These are phyloP conservation scores for Todiramphus saurophagus DNA, from an alignment of 2,113 vertebrate species.

Conservation along the genomic window DNA sequence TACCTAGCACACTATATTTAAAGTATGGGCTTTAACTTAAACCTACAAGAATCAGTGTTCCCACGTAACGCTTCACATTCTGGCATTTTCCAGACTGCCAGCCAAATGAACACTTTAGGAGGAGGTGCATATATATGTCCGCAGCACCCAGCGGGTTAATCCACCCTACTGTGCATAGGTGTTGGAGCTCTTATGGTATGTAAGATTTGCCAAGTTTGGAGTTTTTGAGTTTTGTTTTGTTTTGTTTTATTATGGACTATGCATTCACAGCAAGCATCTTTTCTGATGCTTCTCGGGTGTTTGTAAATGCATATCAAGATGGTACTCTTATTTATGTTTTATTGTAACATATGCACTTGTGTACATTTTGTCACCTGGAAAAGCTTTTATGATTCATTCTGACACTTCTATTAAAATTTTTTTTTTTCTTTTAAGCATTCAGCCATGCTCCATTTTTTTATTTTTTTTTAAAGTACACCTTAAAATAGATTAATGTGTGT, in stretches of 20 bases:
- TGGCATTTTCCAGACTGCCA: conserved; percentile 77
- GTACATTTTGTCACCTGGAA: conserved; percentile 3
- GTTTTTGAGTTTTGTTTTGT: conserved; percentile 17
- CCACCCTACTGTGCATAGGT: conserved; percentile 74
- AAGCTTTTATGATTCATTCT: not conserved
- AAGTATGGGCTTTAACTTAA: conserved; percentile 5
- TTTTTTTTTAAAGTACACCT: not conserved
- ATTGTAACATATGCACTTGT: not conserved
- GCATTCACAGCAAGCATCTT: conserved; percentile 29
- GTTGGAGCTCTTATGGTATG: conserved; percentile 75
- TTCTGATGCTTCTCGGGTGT: not conserved
- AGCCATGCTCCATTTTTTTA: not conserved
- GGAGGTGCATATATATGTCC: conserved; percentile 68
- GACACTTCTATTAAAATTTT: not conserved
- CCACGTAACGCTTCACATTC: conserved; percentile 71
- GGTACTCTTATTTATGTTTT: conserved; percentile 11
- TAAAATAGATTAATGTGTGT: not conserved
- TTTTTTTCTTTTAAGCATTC: not conserved
- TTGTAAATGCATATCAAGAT: not conserved
- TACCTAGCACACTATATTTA: not conserved
- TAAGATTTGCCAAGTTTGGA: conserved; percentile 66
- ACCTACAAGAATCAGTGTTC: conserved; percentile 56
- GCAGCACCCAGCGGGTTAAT: conserved; percentile 70
- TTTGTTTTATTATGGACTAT: conserved; percentile 15
- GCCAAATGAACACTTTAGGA: conserved; percentile 74